Evolutionary conservation across 2,113 vertebrate genomes (phyloP).

Genomic region (Marmota flaviventris): DNA sequence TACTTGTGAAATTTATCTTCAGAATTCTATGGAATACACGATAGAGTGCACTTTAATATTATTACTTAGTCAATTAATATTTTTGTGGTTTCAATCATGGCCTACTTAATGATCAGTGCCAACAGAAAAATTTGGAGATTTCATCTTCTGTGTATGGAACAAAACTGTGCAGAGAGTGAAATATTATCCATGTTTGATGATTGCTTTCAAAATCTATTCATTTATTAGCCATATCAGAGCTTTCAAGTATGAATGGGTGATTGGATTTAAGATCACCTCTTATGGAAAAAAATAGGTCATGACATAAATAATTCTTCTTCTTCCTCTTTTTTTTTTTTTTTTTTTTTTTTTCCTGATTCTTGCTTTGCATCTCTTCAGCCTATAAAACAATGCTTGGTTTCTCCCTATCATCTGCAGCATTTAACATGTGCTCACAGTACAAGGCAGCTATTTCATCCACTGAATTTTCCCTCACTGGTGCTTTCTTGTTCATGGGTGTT

Average conservation of each 20-base stretch:
- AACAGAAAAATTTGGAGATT: neutral
- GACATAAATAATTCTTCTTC: neutral
- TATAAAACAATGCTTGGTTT: neutral
- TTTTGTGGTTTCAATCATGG: neutral
- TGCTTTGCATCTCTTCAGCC: neutral
- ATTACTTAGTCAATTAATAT: neutral
- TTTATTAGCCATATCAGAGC: neutral
- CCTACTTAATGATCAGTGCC: neutral
- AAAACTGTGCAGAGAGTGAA: neutral
- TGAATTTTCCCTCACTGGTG: neutral
- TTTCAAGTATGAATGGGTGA: neutral
- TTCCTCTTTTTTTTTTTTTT: neutral
- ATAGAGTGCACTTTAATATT: neutral
- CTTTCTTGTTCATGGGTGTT: neutral
- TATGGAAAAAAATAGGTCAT: neutral
- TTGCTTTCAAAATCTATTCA: neutral
- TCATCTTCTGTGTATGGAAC: neutral
- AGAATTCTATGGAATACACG: neutral
- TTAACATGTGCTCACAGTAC: neutral
- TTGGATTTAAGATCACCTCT: neutral
- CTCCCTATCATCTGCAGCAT: neutral
- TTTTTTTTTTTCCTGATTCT: neutral
- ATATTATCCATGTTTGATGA: neutral
- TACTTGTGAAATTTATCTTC: neutral
- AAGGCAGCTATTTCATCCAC: neutral